Evolutionary conservation across 2,113 vertebrate species (phyloP).

Genomic region (Melanerpes formicivorus): DNA sequence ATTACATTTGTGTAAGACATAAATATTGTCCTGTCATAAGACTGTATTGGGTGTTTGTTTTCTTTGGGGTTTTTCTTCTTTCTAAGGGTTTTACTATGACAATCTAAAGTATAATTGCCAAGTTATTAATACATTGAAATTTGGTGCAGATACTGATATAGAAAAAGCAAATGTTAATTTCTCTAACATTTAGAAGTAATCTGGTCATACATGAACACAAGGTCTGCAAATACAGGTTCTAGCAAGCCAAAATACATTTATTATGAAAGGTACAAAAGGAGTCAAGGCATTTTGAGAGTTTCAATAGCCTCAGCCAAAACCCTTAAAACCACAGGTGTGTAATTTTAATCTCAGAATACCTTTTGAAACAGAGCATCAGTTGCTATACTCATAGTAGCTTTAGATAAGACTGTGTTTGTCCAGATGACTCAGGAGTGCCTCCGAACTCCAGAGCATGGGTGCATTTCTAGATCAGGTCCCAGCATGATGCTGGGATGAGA

Average conservation of each 20-base stretch:
- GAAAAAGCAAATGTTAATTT: background rate
- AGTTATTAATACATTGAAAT: background rate
- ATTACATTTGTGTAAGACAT: background rate
- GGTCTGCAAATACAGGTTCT: background rate
- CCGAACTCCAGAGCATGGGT: background rate
- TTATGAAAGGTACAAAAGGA: background rate
- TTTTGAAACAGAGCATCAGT: background rate
- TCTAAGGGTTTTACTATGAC: background rate
- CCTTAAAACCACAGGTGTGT: background rate
- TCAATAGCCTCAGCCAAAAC: background rate
- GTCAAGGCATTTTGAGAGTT: background rate
- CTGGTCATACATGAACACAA: background rate
- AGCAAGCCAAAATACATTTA: background rate
- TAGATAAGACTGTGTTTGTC: background rate
- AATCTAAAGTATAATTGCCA: background rate
- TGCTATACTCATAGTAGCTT: background rate
- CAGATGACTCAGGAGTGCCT: background rate
- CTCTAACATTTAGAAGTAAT: background rate
- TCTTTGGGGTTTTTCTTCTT: background rate
- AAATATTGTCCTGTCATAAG: background rate
- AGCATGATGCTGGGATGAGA: background rate
- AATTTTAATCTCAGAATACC: background rate
- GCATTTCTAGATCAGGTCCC: background rate
- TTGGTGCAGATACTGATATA: background rate
- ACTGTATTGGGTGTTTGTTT: background rate